Base-by-base conservation (phyloP, 2,888 invertebrate species). In the Patella depressa region DNA sequence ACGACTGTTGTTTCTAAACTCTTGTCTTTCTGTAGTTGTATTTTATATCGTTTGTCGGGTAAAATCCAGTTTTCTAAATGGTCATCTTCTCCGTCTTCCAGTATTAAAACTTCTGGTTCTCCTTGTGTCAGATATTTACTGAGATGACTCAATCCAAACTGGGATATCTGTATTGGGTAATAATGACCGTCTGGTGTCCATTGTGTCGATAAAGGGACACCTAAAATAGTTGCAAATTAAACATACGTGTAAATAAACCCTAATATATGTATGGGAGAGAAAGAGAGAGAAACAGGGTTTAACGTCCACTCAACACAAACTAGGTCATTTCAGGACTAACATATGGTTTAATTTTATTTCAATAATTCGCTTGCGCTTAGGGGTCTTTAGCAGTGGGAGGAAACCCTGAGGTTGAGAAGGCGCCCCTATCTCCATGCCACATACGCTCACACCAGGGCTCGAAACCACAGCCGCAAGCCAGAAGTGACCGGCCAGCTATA, bases 91-190 rank as follows among this genome's bases (percentile, higher is more conserved):
- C 95, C 95, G 89, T 97, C 96, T 86, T 97, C 97, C 12, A 97
- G 91, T 2, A 94, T 91, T 85, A 94, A 94, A 81, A 94, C 93
- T 73, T 95, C 93, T 0, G 97, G 96, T 84, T 96, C 95, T 0
- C 95, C 95, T 87, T 97, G 97, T 0, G 96, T 96, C 17, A 98
- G 92, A 91, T 97, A 96, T 92, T 98, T 98, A 92, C 97, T 98
- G 92, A 97, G 99, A 92, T 99, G 99, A 14, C 98, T 97, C 78
- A 99, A 92, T 0, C 97, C 99, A 91, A 97, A 99, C 92, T 99
- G 99, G 9, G 99, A 98, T 84, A 99, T 98, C 93, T 99, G 99
- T 1, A 98, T 99, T 0, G 99, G 98, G 92, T 99, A 99, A 92
- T 95, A 97, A 92, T 99, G 98, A 0, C 99, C 99, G 81, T 95